phyloP scores from a whole-genome alignment of 2,888 invertebrate genomes.

The Allolobophora icterica region DNA sequence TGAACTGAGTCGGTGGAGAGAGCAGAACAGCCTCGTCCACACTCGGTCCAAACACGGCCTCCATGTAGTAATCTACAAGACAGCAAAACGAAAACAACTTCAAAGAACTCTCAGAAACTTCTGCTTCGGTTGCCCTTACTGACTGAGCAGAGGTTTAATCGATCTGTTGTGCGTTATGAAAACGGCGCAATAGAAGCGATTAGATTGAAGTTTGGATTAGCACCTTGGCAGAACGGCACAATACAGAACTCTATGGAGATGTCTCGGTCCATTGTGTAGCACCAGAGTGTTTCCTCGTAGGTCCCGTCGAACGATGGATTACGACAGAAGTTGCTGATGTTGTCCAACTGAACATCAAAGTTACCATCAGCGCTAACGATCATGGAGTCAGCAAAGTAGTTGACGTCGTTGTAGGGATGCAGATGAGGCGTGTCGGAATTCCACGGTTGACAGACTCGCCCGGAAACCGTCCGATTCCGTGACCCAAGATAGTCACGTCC shows the following conservation, averaged over 20 bases:
- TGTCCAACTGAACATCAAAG: background rate
- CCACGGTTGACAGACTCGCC: background rate
- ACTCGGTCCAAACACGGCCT: background rate
- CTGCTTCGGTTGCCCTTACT: too few species aligned
- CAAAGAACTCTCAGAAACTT: too few species aligned
- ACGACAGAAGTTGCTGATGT: background rate
- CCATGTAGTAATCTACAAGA: background rate
- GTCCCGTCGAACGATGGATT: background rate
- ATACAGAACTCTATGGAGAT: background rate
- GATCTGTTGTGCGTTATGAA: background rate
- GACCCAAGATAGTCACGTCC: background rate
- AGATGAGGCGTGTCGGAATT: background rate
- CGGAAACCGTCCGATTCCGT: background rate
- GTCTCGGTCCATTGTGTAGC: background rate
- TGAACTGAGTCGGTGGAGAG: background rate
- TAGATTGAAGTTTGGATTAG: too few species aligned
- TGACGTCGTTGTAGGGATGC: background rate
- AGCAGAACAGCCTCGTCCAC: background rate
- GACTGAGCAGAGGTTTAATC: background rate
- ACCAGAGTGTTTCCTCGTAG: background rate
- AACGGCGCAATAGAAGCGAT: background rate
- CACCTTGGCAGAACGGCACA: background rate
- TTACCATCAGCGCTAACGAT: background rate
- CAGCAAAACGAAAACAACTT: too few species aligned
- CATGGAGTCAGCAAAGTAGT: background rate